Base-by-base conservation (phyloP, 2,797 vertebrate species). In the Parambassis ranga region DNA sequence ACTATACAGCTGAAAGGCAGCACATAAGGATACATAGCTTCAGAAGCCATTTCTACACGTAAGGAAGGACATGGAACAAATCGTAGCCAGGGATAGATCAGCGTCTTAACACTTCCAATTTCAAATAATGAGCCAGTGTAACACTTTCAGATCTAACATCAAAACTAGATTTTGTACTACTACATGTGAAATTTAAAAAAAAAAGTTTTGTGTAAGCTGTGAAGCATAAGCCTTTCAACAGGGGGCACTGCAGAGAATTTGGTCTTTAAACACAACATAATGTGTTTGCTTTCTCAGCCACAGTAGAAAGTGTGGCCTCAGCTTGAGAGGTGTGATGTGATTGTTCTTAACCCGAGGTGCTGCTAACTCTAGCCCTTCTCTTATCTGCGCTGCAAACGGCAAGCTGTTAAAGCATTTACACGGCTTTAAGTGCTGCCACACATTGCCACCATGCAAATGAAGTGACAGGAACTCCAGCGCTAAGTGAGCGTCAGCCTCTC, bases 371-470 rank as follows among this genome's bases (percentile, higher is more conserved):
- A 28, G 42, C 55, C 41, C 60, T 52, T 51, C 62, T 67, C 64
- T 38, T 69, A 46, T 75, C 38, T n/a, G 56, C 19, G 4, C 37
- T 13, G 49, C 31, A 64, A 77, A 75, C 33, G 18, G 43, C 49
- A 72, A 59, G 27, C 72, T 75, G 77, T 71, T 82, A 64, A 75
- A 79, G 47, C 46, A 38, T 70, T 83, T 79, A 49, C 73, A 49
- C 58, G 27, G 46, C 14, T 52, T 50, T 43, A 65, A 79, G 67
- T 71, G 70, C 23, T 24, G 61, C 48, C 43, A 75, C 72, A 79
- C 63, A 74, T 58, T 44, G 48, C 56, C 57, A 68, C 38, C 26
- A 50, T 51, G 78, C 66, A 87, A 81, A 88, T 79, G 15, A 83
- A 83, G 73, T 73, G 81, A 62, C 61, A 78, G 72, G 63, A 84